phyloP scores from a whole-genome alignment of 1,140 invertebrate species.

The Mesaphorura yosii region DNA sequence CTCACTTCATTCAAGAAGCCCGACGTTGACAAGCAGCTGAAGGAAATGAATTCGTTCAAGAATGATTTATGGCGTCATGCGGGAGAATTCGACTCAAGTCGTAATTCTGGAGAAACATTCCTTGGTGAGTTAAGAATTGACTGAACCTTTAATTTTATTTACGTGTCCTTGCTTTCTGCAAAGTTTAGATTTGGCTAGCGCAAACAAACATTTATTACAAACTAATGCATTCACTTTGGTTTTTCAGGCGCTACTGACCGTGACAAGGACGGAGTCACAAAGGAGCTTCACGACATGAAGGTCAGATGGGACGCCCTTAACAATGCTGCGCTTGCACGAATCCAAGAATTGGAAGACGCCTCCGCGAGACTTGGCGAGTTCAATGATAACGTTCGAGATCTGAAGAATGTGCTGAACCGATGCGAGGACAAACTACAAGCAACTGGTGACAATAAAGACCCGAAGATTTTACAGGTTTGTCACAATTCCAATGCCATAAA shows the following conservation, averaged over 20 bases:
- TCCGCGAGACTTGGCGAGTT: constrained; percentile 66
- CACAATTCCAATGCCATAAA: no score
- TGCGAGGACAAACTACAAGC: constrained; percentile 76
- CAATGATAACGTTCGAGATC: constrained; percentile 67
- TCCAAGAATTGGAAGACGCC: constrained; percentile 71
- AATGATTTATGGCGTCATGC: constrained; percentile 83
- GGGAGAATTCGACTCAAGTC: constrained; percentile 81
- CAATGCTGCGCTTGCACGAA: constrained; percentile 50
- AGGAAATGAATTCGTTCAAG: constrained; percentile 76
- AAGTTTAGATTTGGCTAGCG: no score
- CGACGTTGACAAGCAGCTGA: constrained; percentile 75
- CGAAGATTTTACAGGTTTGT: constrained; percentile 66
- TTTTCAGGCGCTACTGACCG: constrained; percentile 70
- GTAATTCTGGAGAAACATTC: constrained; percentile 71
- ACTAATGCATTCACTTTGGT: constrained; percentile 37
- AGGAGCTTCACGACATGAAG: constrained; percentile 65
- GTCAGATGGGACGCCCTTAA: constrained; percentile 81
- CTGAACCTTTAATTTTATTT: no score
- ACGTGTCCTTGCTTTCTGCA: no score
- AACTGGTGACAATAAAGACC: constrained; percentile 63
- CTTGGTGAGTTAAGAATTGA: no score
- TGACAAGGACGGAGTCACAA: constrained; percentile 77
- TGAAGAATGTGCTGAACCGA: constrained; percentile 65
- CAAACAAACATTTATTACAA: constrained; percentile 4
- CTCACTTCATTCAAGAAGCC: constrained; percentile 65